Base-by-base conservation (phyloP, 2,888 invertebrate genomes). In the Scaptomyza tumidula region DNA sequence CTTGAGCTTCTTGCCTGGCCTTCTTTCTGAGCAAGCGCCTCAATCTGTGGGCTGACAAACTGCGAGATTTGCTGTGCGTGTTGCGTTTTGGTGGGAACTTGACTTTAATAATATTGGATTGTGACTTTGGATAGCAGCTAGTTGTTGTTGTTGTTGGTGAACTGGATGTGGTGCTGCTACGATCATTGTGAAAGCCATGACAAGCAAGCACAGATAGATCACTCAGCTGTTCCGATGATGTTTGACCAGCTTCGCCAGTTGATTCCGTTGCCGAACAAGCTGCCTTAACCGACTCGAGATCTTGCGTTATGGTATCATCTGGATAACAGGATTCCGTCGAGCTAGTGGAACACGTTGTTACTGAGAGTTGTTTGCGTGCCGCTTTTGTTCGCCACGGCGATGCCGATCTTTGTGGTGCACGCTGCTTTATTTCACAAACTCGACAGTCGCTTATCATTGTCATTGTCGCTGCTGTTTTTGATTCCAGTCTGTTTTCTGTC, bases 321-420 rank as follows among this genome's bases (percentile, higher is more conserved):
- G 13, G 13, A 7, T 3, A 13, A n/a, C 33, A 13, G 24, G 41
- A 14, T 3, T 1, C 37, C 0, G 52, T 9, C 1, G 57, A 60
- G 19, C 29, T 46, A 11, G 29, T n/a, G 11, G 80, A 60, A 44
- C 57, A 57, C 1, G 54, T 31, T 6, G 54, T 31, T 6, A 71
- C 87, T 1, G 72, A 65, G 6, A 84, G 59, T 55, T 88, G 71
- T 37, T 86, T 86, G 14, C 87, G 81, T 6, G 85, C 90, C 1
- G 90, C 90, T 53, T 89, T 89, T 16, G 89, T 89, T 61, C 72
- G 78, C 89, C 89, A 90, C 3, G 85, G 89, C 39, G 67, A 43
- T 3, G 41, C 29, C 7, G 52, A 46, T 11, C 37, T 56, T 19
- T 41, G 24, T 6, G 54, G 33, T 2, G 29, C 43, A 6, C 46